Evolutionary conservation across 2,888 invertebrate genomes (phyloP), one percentile per base, ranked within the genome.

Genomic region (Alitta virens): DNA sequence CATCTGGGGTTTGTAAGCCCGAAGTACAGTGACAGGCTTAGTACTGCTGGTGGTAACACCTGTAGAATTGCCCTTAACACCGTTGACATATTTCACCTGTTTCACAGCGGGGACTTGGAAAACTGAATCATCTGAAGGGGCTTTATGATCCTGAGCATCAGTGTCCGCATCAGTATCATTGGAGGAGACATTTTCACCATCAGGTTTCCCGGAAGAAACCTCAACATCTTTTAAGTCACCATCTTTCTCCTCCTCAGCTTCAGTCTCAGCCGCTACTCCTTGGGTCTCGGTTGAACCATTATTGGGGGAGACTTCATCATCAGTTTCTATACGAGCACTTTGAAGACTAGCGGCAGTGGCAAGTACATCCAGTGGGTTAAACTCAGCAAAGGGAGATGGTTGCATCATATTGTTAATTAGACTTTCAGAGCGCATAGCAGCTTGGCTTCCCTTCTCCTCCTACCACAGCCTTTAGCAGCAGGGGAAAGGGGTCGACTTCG

Each of bases 361-460:
- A 3, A 60, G 53, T 1, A 60, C 60, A 53, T 60, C 60, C 1
- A 60, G 26, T 3, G 60, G 60, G 21, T 60, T 60, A 26, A 60
- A 60, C 25, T 60, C 60, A 21, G 42, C 18, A 26, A 60, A 60
- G 52, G 51, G 38, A 40, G 38, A 38, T 16, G 60, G 60, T 53
- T 60, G 60, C 60, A 60, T 60, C 60, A 60, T 60, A 51, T 46
- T 59, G 21, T n/a, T 46, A 18, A 46, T 46, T 21, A 46, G 46
- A 21, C 21, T n/a, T n/a, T 46, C 46, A 46, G 18, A 18, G 46
- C 46, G 46, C 46, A 46, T 46, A 21, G 46, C 33, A 33, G 12
- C 33, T 5, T 5, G 12, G 33, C 33, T 5, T 33, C 33, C 33
- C 33, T 33, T 33, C 33, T 33, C 33, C 33, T 33, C 33, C 33